These are phyloP conservation scores for Calidris pugnax DNA, from an alignment of 2,113 vertebrate species.

Conservation along the genomic window DNA sequence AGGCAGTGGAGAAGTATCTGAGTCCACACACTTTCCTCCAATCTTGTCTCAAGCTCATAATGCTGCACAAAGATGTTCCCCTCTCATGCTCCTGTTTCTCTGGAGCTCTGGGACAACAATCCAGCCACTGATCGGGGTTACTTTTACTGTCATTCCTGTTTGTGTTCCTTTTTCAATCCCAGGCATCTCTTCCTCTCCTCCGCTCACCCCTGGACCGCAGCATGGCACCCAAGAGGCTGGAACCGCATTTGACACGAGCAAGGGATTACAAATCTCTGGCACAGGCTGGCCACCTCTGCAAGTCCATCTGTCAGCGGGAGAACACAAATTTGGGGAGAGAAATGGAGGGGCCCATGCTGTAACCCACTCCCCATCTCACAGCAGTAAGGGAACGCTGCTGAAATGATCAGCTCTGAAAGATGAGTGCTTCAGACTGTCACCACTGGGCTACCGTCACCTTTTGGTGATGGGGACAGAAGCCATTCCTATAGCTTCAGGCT, in stretches of 20 bases:
- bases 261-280: background rate
- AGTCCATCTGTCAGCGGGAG: background rate
- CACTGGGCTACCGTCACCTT: background rate
- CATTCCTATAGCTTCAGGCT: background rate
- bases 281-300: background rate
- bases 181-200: background rate
- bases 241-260: background rate
- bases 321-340: background rate
- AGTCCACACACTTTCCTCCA: background rate
- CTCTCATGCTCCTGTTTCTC: background rate
- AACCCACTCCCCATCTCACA: background rate
- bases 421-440: background rate
- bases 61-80: background rate
- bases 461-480: background rate
- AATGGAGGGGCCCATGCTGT: background rate
- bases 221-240: background rate
- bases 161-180: background rate
- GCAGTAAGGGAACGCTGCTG: background rate
- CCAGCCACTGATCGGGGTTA: background rate
- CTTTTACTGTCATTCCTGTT: background rate
- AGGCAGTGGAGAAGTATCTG: fast-evolving
- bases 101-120: background rate
- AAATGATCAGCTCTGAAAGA: background rate
- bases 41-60: background rate
- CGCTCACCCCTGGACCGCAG: background rate